These are phyloP conservation scores for Nothoprocta perdicaria DNA, from an alignment of 2,113 vertebrate species.

Conservation along the genomic window DNA sequence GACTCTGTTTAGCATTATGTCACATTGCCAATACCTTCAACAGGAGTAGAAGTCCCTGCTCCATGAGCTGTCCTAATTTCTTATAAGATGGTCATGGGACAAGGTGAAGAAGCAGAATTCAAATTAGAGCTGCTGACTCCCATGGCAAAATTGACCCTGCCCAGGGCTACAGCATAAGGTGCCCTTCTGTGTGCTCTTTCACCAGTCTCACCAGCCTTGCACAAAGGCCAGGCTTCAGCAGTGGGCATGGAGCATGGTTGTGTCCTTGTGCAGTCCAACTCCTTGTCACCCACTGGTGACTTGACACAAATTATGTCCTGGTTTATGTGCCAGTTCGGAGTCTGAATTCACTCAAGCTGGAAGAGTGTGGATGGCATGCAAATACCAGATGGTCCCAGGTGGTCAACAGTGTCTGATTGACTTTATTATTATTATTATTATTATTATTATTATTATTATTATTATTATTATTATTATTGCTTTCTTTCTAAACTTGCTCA, in stretches of 20 bases:
- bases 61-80: accelerated
- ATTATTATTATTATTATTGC: not conserved
- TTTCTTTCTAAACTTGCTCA: not conserved
- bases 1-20: accelerated
- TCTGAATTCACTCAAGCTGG: not conserved
- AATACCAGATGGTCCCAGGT: too few relatives aligned
- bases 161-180: accelerated
- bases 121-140: accelerated
- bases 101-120: not conserved
- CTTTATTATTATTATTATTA: not conserved
- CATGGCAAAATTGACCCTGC: accelerated
- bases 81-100: accelerated
- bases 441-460: not conserved
- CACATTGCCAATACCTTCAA: accelerated
- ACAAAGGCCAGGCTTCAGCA: accelerated
- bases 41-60: not conserved
- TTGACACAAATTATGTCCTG: too few relatives aligned
- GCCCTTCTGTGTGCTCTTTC: not conserved
- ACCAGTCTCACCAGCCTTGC: too few relatives aligned
- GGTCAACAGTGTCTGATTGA: not conserved
- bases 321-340: not conserved
- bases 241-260: not conserved
- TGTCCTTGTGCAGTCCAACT: not conserved
- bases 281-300: not conserved
- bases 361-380: too few relatives aligned